Evolutionary conservation across 2,888 invertebrate genomes (phyloP).

Genomic region (Phasia obesa): DNA sequence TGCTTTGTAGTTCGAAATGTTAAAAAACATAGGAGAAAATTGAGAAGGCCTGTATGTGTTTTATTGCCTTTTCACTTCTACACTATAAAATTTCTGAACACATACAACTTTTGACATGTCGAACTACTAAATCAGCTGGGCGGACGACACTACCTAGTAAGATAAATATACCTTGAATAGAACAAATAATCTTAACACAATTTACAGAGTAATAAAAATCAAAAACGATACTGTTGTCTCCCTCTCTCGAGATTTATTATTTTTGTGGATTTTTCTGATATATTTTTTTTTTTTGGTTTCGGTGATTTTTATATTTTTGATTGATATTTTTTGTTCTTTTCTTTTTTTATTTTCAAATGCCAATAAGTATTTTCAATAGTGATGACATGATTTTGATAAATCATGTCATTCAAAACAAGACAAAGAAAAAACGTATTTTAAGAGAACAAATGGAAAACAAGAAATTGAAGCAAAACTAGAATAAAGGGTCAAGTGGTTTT

Average conservation of each 20-base stretch:
- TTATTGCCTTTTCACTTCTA: too few species aligned
- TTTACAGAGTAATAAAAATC: slow-evolving; percentile 25
- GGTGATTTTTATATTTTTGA: slow-evolving; percentile 21
- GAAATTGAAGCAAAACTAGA: slow-evolving; percentile 8
- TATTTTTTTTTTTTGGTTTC: not conserved
- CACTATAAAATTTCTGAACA: too few species aligned
- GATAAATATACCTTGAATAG: too few species aligned
- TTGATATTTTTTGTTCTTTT: slow-evolving; percentile 31
- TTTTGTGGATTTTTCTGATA: slow-evolving; percentile 10
- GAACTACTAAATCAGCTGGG: too few species aligned
- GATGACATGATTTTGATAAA: slow-evolving; percentile 48
- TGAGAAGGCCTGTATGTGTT: too few species aligned
- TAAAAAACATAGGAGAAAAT: too few species aligned
- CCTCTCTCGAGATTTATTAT: slow-evolving; percentile 13
- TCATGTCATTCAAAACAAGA: not conserved
- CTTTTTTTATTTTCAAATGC: slow-evolving; percentile 13
- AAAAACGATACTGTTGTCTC: not conserved
- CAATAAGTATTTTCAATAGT: slow-evolving; percentile 13
- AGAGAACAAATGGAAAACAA: not conserved
- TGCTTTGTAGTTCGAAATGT: too few species aligned
- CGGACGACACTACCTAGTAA: too few species aligned
- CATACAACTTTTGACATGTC: too few species aligned
- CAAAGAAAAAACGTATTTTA: not conserved
- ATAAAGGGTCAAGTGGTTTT: slow-evolving; percentile 31
- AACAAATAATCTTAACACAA: slow-evolving; percentile 4